Evolutionary conservation across 2,888 invertebrate genomes (phyloP).

Genomic region (Drosophila melanosoma): DNA sequence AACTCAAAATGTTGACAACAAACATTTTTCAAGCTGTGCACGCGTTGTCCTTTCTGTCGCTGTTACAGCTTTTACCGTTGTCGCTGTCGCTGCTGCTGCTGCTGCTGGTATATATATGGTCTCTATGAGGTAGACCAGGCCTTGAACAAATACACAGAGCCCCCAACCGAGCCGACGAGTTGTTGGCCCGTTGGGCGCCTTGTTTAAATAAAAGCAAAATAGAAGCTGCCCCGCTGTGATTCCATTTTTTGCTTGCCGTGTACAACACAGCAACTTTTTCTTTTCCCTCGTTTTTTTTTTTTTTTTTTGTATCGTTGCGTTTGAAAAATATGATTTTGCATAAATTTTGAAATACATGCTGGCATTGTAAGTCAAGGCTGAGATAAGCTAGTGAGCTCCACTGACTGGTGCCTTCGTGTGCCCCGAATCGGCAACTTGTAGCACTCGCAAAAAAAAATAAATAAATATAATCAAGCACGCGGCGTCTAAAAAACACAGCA

Average conservation of each 20-base stretch:
- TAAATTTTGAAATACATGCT: constrained; percentile 67
- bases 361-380: constrained; percentile 52
- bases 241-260: constrained; percentile 67
- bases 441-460: constrained; percentile 34
- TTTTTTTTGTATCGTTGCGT: constrained; percentile 17
- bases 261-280: constrained; percentile 45
- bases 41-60: constrained; percentile 61
- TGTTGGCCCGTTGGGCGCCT: constrained; percentile 47
- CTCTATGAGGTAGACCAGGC: constrained; percentile 65
- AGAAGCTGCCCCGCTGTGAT: constrained; percentile 74
- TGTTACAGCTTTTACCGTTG: constrained; percentile 30
- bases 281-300: constrained; percentile 6
- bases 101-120: constrained; percentile 6
- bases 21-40: constrained; percentile 81
- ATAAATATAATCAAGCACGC: constrained; percentile 26
- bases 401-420: constrained; percentile 27
- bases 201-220: constrained; percentile 58
- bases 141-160: constrained; percentile 69
- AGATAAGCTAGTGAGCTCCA: constrained; percentile 52
- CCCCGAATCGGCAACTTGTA: constrained; percentile 54
- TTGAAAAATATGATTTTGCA: constrained; percentile 77
- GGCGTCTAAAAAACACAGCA: constrained; percentile 4
- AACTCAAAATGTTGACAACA: constrained; percentile 82
- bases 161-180: constrained; percentile 37
- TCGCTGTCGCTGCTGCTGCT: constrained; percentile 40